Evolutionary conservation across 2,113 vertebrate species (phyloP).

Genomic region (Telmatochromis sp.): DNA sequence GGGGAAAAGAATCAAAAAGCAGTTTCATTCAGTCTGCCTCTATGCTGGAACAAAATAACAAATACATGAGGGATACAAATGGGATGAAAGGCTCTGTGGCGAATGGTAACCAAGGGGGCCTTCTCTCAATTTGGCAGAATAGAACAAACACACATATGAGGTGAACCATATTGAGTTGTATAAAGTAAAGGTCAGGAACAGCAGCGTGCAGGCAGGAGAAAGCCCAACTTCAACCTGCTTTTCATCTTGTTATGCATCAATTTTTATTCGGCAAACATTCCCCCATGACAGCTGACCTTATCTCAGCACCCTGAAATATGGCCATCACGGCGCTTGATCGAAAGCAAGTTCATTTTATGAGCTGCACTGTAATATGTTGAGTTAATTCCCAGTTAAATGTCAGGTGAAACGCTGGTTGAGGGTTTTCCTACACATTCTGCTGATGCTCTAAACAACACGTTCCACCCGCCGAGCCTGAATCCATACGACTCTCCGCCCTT

Average conservation of each 20-base stretch:
- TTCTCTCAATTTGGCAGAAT: conserved; percentile 26
- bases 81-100: not conserved
- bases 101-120: not conserved
- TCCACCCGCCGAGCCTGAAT: conserved; percentile 22
- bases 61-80: not conserved
- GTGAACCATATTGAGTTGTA: conserved; percentile 49
- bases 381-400: conserved; percentile 73
- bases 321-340: conserved; percentile 58
- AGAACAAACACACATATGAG: conserved; percentile 19
- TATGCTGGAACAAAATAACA: not conserved
- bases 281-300: conserved; percentile 80
- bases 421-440: not conserved
- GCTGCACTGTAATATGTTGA: conserved; percentile 57
- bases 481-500: not conserved
- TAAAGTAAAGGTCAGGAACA: conserved; percentile 71
- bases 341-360: conserved; percentile 70
- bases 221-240: conserved; percentile 59
- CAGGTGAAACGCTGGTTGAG: conserved; percentile 46
- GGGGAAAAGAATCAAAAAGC: not conserved
- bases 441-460: conserved; percentile 24
- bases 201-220: conserved; percentile 36
- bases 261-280: conserved; percentile 74
- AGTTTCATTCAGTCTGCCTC: not conserved
- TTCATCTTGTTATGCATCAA: conserved; percentile 66
- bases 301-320: conserved; percentile 64